A percentile compares a stretch with the other conserved stretches of the same genome.
Evolutionary conservation across 2,113 vertebrate species (phyloP).

Genomic region (Siniperca chuatsi): DNA sequence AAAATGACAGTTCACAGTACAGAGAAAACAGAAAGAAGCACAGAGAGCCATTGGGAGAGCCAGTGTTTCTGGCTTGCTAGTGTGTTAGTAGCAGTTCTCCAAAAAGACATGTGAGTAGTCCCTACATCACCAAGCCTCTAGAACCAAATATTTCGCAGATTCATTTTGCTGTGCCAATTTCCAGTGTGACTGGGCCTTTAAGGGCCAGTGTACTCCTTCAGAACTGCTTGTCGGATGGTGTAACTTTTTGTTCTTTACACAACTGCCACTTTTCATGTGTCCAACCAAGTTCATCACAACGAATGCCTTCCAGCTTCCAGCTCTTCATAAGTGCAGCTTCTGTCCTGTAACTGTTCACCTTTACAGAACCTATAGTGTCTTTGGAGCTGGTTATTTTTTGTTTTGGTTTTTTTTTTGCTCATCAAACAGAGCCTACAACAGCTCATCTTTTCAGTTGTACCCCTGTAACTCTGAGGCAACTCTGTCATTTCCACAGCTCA

Average conservation of each 20-base stretch:
- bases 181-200: no score
- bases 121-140: no score
- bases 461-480: conserved; percentile 52
- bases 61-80: no score
- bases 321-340: neutral
- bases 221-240: no score
- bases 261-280: neutral
- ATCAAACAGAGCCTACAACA: conserved; percentile 29
- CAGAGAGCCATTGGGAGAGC: no score
- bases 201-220: no score
- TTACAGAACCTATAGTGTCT: neutral
- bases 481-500: conserved; percentile 68
- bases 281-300: neutral
- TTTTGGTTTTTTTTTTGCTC: neutral
- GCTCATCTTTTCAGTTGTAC: conserved; percentile 42
- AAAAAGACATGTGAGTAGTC: no score
- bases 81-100: no score
- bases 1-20: no score
- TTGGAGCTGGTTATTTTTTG: neutral
- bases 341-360: neutral
- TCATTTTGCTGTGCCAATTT: no score
- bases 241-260: neutral
- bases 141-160: no score
- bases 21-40: no score
- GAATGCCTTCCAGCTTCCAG: neutral